Evolutionary conservation across 2,888 invertebrate genomes (phyloP).

Genomic region (Leucophenga maculata): DNA sequence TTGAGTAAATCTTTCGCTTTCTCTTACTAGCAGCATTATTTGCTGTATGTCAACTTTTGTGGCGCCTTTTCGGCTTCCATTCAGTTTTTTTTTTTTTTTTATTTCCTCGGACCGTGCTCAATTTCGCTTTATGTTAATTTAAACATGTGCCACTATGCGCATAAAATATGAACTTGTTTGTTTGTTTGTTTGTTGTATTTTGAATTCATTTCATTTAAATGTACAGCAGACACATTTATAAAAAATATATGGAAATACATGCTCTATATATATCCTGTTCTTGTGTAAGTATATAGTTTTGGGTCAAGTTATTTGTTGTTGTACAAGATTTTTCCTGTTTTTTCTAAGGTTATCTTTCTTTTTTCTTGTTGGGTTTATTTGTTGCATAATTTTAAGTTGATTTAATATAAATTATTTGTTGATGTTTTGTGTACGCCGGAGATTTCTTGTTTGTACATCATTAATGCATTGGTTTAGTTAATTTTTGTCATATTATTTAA

Average conservation of each 20-base stretch:
- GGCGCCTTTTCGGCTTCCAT: constrained; percentile 18
- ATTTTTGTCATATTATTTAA: no score
- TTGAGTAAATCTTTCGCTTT: constrained; percentile 48
- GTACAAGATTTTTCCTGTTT: constrained; percentile 34
- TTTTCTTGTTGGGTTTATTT: neutral
- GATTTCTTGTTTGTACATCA: no score
- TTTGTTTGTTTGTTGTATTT: constrained; percentile 6
- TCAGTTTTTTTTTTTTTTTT: neutral
- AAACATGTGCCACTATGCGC: constrained; percentile 66
- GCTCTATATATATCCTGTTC: neutral
- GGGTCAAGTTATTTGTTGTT: constrained; percentile 57
- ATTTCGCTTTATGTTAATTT: constrained; percentile 66
- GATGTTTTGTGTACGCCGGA: no score
- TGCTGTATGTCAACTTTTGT: constrained; percentile 16
- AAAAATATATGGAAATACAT: no score
- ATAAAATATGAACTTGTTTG: constrained; percentile 59
- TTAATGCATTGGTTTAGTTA: no score
- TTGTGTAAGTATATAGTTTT: constrained; percentile 44
- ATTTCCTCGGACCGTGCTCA: constrained; percentile 44
- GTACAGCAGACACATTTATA: neutral
- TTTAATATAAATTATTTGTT: no score
- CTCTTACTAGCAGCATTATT: constrained; percentile 15
- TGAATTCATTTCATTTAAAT: neutral
- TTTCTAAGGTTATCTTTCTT: constrained; percentile 23
- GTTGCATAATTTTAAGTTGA: no score